Base-by-base conservation (phyloP, 2,888 invertebrate species). In the Drosophila maculinotata region DNA sequence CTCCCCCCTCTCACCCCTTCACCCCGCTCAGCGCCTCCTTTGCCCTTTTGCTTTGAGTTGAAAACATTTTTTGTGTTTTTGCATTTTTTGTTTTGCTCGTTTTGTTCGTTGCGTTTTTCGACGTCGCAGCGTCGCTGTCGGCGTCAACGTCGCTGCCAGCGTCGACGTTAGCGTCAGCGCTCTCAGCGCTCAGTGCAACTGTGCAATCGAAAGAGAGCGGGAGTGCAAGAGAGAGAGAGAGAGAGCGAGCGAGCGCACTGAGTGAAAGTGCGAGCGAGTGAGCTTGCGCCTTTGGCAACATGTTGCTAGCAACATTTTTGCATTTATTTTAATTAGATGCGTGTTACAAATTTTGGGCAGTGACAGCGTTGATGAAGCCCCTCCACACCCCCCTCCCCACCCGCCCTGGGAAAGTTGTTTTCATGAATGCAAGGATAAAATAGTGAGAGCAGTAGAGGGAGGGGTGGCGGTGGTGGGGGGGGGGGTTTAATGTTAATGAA, bases 31-130 rank as follows among this genome's bases (percentile, higher is more conserved):
- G n/a, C n/a, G n/a, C n/a, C n/a, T n/a, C n/a, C n/a, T n/a, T n/a
- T n/a, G 20, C 23, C 23, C 49, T 1, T 15, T 60, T 2, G 20
- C 20, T 30, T 65, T 30, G 3, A 26, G 30, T 14, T 38, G 62
- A 51, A 41, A 51, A 57, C 25, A 49, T 48, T 42, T 70, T 63
- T 68, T 76, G 57, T 77, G 63, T 73, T 78, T 79, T 79, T 77
- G 69, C 52, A 62, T 60, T 82, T 79, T 82, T 83, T 83, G 87
- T 83, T 83, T 87, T 83, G 83, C 85, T 83, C 83, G 83, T 85
- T 83, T 83, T 83, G 83, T 83, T 87, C 87, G 83, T 83, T 83
- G 87, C 87, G 83, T 83, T 87, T 78, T 54, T 58, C 39, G 47
- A 17, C 44, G 69, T 12, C 36, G 38, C 20, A 35, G 14, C 51